Percentiles rank a stretch among this genome's conserved stretches.
These are phyloP conservation scores for Boleophthalmus pectinirostris DNA, from an alignment of 2,113 vertebrate species.

Conservation along the genomic window DNA sequence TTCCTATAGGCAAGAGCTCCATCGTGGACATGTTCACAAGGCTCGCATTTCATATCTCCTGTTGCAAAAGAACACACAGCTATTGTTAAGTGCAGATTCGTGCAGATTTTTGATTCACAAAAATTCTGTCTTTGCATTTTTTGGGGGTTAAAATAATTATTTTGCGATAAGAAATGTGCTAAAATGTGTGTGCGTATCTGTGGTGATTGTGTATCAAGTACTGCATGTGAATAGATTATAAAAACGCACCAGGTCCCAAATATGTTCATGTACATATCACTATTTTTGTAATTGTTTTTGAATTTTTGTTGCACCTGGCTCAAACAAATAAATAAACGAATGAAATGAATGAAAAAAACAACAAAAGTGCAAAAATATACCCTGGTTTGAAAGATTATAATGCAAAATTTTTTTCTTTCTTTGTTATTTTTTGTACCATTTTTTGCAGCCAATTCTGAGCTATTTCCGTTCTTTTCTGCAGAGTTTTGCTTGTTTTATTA, in stretches of 20 bases:
- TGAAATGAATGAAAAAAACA: too few species aligned
- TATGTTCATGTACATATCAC: too few species aligned
- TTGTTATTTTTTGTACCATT: neutral
- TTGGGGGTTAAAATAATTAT: too few species aligned
- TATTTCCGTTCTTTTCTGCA: neutral
- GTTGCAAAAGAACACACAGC: conserved; percentile 36
- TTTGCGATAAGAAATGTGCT: neutral
- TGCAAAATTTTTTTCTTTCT: neutral
- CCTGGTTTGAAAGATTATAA: neutral
- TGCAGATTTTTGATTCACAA: neutral
- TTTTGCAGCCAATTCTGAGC: too few species aligned
- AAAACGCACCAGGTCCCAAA: too few species aligned
- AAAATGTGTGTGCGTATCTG: neutral
- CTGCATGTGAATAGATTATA: neutral
- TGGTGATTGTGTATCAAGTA: neutral
- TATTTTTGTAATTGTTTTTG: too few species aligned
- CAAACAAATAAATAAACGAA: too few species aligned
- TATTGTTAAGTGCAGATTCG: neutral
- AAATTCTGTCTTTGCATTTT: too few species aligned
- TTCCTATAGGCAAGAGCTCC: conserved; percentile 61
- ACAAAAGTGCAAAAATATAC: neutral
- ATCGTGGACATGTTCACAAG: conserved; percentile 65
- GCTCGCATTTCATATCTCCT: conserved; percentile 75
- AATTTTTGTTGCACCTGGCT: too few species aligned
- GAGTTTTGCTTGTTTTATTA: neutral